Percentiles rank a stretch among this genome's conserved stretches.
Conservation (phyloP, 2,113 vertebrate species). For the Pseudopipra pipra region DNA sequence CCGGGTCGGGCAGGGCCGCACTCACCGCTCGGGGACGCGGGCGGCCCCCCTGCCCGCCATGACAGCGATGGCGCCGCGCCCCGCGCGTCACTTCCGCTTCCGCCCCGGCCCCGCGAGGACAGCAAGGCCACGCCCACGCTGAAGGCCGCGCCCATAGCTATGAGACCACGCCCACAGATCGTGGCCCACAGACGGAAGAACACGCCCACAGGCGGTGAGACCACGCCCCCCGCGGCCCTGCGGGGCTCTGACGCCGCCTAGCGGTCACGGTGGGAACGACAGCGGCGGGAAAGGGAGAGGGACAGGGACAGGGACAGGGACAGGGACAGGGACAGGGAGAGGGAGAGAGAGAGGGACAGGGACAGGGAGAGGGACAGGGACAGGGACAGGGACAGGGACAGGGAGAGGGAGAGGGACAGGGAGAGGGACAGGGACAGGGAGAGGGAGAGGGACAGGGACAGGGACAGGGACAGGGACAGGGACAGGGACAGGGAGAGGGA, state of each 20-base stretch:
- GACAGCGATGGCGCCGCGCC: not conserved
- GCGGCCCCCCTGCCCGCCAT: not conserved
- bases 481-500: too few species aligned
- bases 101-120: too few species aligned
- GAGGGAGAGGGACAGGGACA: too few species aligned
- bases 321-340: too few species aligned
- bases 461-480: too few species aligned
- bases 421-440: too few species aligned
- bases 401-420: too few species aligned
- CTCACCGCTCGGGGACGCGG: constrained; percentile 61
- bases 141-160: fast-evolving
- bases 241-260: not conserved
- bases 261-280: not conserved
- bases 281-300: not conserved
- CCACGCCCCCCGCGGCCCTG: not conserved
- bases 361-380: too few species aligned
- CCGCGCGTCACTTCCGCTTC: not conserved
- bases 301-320: too few species aligned
- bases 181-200: fast-evolving
- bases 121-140: not conserved
- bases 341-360: too few species aligned
- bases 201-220: fast-evolving
- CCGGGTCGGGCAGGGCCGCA: too few species aligned
- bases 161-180: not conserved
- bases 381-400: too few species aligned